Conservation (phyloP, 2,113 vertebrate genomes). For the Eurypyga helias region DNA sequence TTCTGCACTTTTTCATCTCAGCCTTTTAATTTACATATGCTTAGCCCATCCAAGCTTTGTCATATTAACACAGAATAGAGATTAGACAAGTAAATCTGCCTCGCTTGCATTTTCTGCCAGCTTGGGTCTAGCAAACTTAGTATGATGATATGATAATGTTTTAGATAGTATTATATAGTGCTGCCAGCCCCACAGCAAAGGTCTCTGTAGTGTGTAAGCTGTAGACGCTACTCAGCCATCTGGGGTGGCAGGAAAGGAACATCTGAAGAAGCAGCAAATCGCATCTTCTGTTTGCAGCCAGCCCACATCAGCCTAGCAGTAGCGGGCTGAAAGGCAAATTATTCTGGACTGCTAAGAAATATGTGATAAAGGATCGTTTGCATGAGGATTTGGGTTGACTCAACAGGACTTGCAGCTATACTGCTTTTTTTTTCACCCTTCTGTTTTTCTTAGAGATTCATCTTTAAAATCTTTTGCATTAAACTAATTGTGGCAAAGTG, state of each 20-base stretch:
- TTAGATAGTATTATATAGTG: background rate
- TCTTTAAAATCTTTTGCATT: background rate
- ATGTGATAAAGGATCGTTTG: background rate
- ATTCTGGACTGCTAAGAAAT: background rate
- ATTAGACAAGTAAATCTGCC: background rate
- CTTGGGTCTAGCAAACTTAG: background rate
- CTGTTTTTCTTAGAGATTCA: background rate
- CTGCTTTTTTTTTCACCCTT: background rate
- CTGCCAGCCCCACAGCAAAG: background rate
- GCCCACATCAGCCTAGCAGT: background rate
- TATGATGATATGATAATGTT: background rate
- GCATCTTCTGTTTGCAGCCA: background rate
- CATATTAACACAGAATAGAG: background rate
- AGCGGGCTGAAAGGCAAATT: background rate
- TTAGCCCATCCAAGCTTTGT: background rate
- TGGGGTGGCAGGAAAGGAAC: background rate
- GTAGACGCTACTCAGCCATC: background rate
- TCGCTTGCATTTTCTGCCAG: constrained; percentile 3
- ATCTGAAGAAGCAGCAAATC: background rate
- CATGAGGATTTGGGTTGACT: background rate
- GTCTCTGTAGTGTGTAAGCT: background rate
- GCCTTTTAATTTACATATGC: background rate
- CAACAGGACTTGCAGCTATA: background rate
- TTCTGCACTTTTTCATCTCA: background rate
- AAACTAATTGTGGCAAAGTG: background rate